These are phyloP conservation scores for Dasysyrphus tricinctus DNA, from an alignment of 2,888 invertebrate species.

Conservation along the genomic window DNA sequence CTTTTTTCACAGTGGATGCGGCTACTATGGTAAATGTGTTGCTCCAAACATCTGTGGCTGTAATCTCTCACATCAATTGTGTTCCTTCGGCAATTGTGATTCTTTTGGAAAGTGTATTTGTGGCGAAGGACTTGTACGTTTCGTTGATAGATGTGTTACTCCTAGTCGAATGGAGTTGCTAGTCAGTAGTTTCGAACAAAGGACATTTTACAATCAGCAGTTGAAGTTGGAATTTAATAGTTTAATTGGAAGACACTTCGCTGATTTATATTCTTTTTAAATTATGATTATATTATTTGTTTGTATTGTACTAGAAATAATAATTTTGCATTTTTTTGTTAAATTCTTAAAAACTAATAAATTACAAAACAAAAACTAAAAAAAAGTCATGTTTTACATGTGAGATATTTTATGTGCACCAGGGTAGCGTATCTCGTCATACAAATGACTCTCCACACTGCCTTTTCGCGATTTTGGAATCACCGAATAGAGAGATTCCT, in stretches of 20 bases:
- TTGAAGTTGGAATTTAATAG: slow-evolving; percentile 79
- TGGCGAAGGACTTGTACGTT: slow-evolving; percentile 77
- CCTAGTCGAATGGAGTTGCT: slow-evolving; percentile 68
- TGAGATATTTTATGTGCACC: slow-evolving; percentile 74
- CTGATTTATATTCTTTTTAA: slow-evolving; percentile 56
- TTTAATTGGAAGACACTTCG: slow-evolving; percentile 78
- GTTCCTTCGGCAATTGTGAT: slow-evolving; percentile 78
- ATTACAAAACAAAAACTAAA: slow-evolving; percentile 51
- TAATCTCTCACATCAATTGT: slow-evolving; percentile 77
- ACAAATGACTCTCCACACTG: slow-evolving; percentile 82
- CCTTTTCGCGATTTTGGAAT: slow-evolving; percentile 82
- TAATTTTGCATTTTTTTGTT: not conserved
- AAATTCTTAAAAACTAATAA: slow-evolving; percentile 64
- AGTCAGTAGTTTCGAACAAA: slow-evolving; percentile 75
- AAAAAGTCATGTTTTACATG: slow-evolving; percentile 46
- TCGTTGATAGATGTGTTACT: slow-evolving; percentile 79
- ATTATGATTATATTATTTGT: slow-evolving; percentile 2
- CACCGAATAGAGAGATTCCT: slow-evolving; percentile 82
- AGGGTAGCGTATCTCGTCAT: slow-evolving; percentile 82
- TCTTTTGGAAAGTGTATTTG: slow-evolving; percentile 79
- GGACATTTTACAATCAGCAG: slow-evolving; percentile 76
- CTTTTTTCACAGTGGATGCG: slow-evolving; percentile 78
- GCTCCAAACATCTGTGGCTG: slow-evolving; percentile 82
- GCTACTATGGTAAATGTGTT: slow-evolving; percentile 80
- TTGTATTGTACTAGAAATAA: slow-evolving; percentile 32